Conservation (phyloP, 2,888 invertebrate genomes). For the Ophioninae sp. region DNA sequence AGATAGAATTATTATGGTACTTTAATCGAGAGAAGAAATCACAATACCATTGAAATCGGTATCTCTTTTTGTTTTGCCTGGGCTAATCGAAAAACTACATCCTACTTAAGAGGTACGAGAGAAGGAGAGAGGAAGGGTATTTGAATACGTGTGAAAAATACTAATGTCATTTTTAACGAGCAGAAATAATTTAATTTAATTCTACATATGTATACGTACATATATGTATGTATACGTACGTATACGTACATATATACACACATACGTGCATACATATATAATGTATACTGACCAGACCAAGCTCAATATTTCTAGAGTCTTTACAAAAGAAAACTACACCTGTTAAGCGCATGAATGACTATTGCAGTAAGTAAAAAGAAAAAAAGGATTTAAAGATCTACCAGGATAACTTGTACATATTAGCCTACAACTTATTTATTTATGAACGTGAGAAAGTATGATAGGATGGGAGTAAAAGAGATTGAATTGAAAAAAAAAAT, state of each 20-base stretch:
- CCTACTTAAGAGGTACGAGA: constrained; percentile 48
- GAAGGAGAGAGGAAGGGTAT: constrained; percentile 34
- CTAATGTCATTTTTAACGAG: constrained; percentile 58
- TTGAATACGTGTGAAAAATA: constrained; percentile 58
- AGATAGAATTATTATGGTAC: constrained; percentile 20
- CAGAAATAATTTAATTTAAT: constrained; percentile 64
- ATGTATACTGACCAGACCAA: constrained; percentile 81
- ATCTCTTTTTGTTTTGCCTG: background rate
- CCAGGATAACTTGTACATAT: constrained; percentile 76
- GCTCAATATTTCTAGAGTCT: constrained; percentile 81
- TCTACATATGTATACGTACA: background rate
- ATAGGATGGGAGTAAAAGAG: constrained; percentile 57
- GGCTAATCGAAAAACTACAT: constrained; percentile 62
- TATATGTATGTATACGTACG: constrained; percentile 1
- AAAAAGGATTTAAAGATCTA: constrained; percentile 47
- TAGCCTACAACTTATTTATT: constrained; percentile 77
- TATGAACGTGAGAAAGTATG: constrained; percentile 69
- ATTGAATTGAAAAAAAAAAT: constrained; percentile 31
- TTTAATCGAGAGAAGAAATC: constrained; percentile 22
- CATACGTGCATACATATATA: constrained; percentile 69
- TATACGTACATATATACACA: constrained; percentile 42
- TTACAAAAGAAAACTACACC: constrained; percentile 74
- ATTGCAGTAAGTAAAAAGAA: constrained; percentile 69
- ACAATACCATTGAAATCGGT: background rate
- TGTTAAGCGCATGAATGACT: constrained; percentile 75